These are phyloP conservation scores for Malurus leucopterus DNA, from an alignment of 2,797 vertebrate species.

Conservation along the genomic window DNA sequence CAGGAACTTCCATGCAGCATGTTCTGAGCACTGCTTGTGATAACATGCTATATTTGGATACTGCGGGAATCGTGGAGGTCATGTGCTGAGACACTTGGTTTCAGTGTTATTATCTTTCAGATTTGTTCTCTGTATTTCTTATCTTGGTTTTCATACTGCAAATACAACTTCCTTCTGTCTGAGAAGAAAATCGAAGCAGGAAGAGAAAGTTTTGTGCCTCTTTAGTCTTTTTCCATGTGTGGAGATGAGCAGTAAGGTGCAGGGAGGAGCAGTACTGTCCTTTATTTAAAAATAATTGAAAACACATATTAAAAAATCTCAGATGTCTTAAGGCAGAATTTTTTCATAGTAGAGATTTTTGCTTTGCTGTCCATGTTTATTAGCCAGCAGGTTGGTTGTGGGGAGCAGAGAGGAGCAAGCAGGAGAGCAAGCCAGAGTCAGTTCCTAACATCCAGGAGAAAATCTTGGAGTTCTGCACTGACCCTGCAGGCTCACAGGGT, in stretches of 20 bases:
- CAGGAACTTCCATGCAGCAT: neutral
- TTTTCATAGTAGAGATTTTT: neutral
- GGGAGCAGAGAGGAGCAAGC: neutral
- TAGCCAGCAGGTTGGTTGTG: neutral
- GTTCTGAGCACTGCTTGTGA: neutral
- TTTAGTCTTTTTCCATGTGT: neutral
- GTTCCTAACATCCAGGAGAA: neutral
- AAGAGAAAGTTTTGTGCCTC: neutral
- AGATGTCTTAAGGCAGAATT: neutral
- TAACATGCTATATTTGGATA: neutral
- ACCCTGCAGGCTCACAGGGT: neutral
- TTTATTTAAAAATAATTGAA: neutral
- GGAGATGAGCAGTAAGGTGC: neutral
- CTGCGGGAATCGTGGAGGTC: neutral
- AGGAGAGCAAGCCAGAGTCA: neutral
- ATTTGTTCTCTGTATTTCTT: neutral
- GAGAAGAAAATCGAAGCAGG: neutral
- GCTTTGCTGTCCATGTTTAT: neutral
- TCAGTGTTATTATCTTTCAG: neutral
- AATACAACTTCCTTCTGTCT: neutral
- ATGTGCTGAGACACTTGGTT: neutral
- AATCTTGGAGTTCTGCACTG: neutral
- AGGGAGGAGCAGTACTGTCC: neutral
- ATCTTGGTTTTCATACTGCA: neutral
- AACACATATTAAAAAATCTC: neutral